Evolutionary conservation across 2,113 vertebrate genomes (phyloP), one percentile per base, ranked within the genome.

Genomic region (Suricata suricatta): DNA sequence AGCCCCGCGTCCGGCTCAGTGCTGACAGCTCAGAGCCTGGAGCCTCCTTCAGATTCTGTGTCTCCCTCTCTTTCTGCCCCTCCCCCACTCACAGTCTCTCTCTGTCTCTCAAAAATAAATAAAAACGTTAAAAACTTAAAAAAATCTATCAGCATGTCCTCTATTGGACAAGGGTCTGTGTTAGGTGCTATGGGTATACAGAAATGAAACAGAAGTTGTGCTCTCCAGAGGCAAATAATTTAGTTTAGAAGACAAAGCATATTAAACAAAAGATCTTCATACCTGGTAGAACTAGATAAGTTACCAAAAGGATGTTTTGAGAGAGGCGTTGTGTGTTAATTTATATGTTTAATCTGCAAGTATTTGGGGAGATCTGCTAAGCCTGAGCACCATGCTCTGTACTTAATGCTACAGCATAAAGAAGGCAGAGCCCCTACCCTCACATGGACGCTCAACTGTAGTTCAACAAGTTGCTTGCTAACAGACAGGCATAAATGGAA

Each of bases 371-470:
- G 5, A 17, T 5, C 29, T 35, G 0, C 60, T 19, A 81, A 52
- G 14, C 35, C 47, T 33, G n/a, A 17, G 35, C 8, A 12, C 23
- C 29, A 0, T 16, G 15, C 21, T 38, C 25, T 52, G 2, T 8
- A 7, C 12, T 27, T 31, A 17, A 17, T 8, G 21, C 60, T 25
- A 27, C 11, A 63, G 47, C 33, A 4, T 64, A n/a, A 25, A 38
- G 82, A 3, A 57, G 29, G 31, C 29, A 60, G 25, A 52, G 54
- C 6, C 44, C 15, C 14, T 31, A 2, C 0, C 15, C 60, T 63
- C 19, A 10, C 3, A 0, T 4, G 16, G 44, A 77, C 60, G 10
- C 10, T 0, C 4, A 11, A 1, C 0, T n/a, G 14, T 27, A 10
- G 33, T 38, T 72, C 72, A 3, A 7, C 1, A 23, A 54, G 57